Evolutionary conservation across 2,888 invertebrate species (phyloP), one percentile per base, ranked within the genome.

Genomic region (Cryptus armator): DNA sequence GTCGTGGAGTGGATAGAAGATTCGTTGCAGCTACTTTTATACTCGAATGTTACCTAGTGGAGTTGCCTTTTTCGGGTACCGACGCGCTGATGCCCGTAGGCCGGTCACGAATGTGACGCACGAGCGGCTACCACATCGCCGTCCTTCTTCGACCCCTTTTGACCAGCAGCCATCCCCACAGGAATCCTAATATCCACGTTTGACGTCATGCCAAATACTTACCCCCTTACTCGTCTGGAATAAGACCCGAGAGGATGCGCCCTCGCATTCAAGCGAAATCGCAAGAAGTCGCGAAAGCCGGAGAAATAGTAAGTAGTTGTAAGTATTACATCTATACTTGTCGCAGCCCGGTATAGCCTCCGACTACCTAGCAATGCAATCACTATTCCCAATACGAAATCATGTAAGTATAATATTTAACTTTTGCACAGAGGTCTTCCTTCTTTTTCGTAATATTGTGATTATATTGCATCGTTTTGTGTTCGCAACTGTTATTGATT

Each of bases 201-300:
- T 93, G 93, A 93, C 92, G 92, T 91, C 91, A 93, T 93, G 93
- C 93, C 93, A 93, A 93, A 92, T 92, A 91, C 92, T 91, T 91
- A 90, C 89, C 88, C 89, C 88, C 90, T 90, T 89, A 91, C 92
- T 90, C 90, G 91, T 89, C 89, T 89, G 88, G 93, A 93, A 92
- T 92, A 92, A 92, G 91, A 90, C 90, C 88, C 87, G 81, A 62
- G 71, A 83, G 79, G 76, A 83, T 85, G 80, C 77, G 78, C 64
- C 70, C 51, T 66, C 56, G 59, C 51, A 75, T 64, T 82, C 72
- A 44, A 76, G 37, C 48, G 53, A 46, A 46, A 83, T 70, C 59
- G 51, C 48, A 71, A 81, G 24, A 59, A 56, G 66, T 48, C 51
- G 29, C 12, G 70, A 29, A 62, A 81, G 19, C 44, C 2, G 56